Base-by-base conservation (phyloP, 2,113 vertebrate genomes). In the Eudyptes chrysolophus region DNA sequence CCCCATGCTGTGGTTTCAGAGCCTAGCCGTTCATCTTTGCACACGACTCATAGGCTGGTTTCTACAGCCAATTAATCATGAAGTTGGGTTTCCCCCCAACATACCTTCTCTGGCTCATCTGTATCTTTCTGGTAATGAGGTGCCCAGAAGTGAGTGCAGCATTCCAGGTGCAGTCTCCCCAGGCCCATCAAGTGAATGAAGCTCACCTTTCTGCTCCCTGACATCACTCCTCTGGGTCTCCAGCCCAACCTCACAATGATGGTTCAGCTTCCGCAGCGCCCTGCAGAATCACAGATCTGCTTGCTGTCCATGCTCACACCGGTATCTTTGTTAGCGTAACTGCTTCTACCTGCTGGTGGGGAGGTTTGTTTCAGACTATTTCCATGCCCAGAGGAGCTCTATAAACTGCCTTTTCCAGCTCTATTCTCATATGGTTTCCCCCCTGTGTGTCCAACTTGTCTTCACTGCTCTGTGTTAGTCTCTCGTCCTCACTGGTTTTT, bases 161-260 rank as follows among this genome's bases (percentile, higher is more conserved):
- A n/a, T 79, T 32, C n/a, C 62, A 68, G 62, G 20, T 54, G 44
- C 11, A 10, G 25, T 65, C 49, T 57, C 66, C 24, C 38, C 52
- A 55, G 79, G 19, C 38, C 76, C 46, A 24, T 13, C 27, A 16
- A 15, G 9, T 8, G 14, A 34, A 52, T 3, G 34, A 16, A 74
- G 17, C 7, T 81, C 58, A 58, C 30, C 6, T 83, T 78, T 55
- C 46, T 85, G 29, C 57, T 87, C 46, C 8, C 30, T 89, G 70
- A 15, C 66, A 22, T 79, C 57, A 58, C 5, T 71, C 36, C 44
- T n/a, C 68, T 34, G 78, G 8, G 0, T 69, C 29, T 62, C 38
- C n/a, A 81, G 24, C 24, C 27, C 70, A 55, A 4, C 5, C 16
- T 57, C 17, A 7, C 32, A 2, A 5, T 0, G 36, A 8, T 21